A percentile compares a stretch with the other conserved stretches of the same genome.
phyloP scores from a whole-genome alignment of 2,888 invertebrate genomes.

The Ypsolopha scabrella region DNA sequence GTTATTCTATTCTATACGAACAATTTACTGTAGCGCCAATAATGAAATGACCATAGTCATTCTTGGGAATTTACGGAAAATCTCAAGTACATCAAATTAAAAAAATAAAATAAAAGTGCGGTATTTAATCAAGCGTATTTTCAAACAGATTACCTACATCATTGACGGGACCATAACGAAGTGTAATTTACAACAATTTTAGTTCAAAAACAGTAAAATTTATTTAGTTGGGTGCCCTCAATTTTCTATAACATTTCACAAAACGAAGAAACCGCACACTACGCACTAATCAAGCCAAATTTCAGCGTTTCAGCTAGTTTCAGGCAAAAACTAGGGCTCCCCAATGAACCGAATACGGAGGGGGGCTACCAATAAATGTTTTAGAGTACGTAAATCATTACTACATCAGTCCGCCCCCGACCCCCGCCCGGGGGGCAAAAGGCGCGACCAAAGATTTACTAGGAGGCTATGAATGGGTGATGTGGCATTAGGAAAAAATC shows the following conservation, averaged over 20 bases:
- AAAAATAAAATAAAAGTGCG: too few species aligned
- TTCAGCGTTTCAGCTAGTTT: neutral
- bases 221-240: too few species aligned
- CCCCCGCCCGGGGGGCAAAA: constrained; percentile 1
- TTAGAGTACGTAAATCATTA: constrained; percentile 55
- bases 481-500: constrained; percentile 7
- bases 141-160: too few species aligned
- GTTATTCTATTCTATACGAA: too few species aligned
- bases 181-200: too few species aligned
- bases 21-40: too few species aligned
- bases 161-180: too few species aligned
- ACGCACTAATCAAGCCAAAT: neutral
- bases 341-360: neutral
- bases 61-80: too few species aligned
- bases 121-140: too few species aligned
- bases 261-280: neutral
- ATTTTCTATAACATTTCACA: neutral
- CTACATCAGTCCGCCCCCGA: constrained; percentile 23
- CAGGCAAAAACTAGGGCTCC: neutral
- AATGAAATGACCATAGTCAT: too few species aligned
- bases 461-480: constrained; percentile 11
- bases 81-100: too few species aligned
- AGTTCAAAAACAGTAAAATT: too few species aligned
- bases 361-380: constrained; percentile 45
- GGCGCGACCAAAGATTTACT: neutral